Conservation (phyloP, 2,113 vertebrate species). For the Alaudala cheleensis region DNA sequence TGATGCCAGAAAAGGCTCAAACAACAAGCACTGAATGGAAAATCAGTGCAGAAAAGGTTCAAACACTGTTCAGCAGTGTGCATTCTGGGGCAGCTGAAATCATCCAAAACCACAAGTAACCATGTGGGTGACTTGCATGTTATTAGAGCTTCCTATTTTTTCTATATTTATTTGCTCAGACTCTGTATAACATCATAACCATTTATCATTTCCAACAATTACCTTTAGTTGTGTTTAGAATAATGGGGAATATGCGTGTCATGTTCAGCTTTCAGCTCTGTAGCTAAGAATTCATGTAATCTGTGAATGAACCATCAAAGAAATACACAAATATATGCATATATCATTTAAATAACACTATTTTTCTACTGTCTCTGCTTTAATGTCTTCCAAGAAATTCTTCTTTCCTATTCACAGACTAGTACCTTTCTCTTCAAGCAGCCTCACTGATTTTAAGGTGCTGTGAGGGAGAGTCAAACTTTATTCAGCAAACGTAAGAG, state of each 20-base stretch:
- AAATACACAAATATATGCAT: neutral
- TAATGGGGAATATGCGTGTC: neutral
- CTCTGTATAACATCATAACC: neutral
- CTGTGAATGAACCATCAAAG: neutral
- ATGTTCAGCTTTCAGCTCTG: neutral
- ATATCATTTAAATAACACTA: accelerated
- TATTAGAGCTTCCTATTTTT: neutral
- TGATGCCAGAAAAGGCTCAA: neutral
- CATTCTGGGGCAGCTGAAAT: neutral
- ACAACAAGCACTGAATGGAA: neutral
- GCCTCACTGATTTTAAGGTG: neutral
- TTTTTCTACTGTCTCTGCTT: neutral
- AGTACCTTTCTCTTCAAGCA: neutral
- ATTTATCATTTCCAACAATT: neutral
- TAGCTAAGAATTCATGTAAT: neutral
- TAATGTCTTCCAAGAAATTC: neutral
- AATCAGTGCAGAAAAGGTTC: neutral
- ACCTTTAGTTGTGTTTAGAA: neutral
- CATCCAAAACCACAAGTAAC: neutral
- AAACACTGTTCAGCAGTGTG: neutral
- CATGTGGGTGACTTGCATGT: neutral
- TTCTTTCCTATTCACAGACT: neutral
- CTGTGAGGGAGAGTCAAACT: neutral
- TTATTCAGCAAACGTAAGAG: neutral
- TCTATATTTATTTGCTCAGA: neutral